A percentile compares a stretch with the other conserved stretches of the same genome.
Evolutionary conservation across 2,113 vertebrate species (phyloP).

Genomic region (Odobenus rosmarus): DNA sequence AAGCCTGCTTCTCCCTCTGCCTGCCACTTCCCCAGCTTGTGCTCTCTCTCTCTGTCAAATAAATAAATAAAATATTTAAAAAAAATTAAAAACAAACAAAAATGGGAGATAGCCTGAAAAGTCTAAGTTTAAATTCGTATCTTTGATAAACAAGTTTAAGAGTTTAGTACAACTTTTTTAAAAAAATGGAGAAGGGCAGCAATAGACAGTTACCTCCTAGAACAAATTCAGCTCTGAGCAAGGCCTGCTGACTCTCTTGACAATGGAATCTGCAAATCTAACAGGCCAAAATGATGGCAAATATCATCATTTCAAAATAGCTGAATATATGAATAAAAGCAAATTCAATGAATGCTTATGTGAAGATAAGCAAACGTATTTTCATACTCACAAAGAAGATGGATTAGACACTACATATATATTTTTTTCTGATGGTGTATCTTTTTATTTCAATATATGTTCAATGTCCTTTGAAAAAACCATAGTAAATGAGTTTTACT

Average conservation of each 20-base stretch:
- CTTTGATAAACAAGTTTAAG: background rate
- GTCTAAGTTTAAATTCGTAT: background rate
- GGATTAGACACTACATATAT: background rate
- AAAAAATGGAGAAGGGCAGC: background rate
- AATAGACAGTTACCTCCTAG: background rate
- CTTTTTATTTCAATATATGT: background rate
- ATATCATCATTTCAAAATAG: background rate
- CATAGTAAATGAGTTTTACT: background rate
- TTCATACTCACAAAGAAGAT: background rate
- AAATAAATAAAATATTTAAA: too few species aligned
- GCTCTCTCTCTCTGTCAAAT: too few species aligned
- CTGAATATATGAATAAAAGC: background rate
- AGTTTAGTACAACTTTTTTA: background rate
- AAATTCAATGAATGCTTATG: background rate
- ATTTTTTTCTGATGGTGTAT: background rate
- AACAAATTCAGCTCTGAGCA: background rate
- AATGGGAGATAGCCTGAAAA: background rate
- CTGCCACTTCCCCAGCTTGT: too few species aligned
- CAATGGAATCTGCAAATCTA: background rate
- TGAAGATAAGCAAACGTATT: background rate
- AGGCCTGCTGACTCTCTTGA: background rate
- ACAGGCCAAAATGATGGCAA: background rate
- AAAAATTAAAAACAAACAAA: too few species aligned
- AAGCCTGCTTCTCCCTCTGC: too few species aligned
- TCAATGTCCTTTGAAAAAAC: background rate